A percentile compares a stretch with the other conserved stretches of the same genome.
These are phyloP conservation scores for Lacerta bilineata DNA, from an alignment of 2,797 vertebrate species.

Conservation along the genomic window DNA sequence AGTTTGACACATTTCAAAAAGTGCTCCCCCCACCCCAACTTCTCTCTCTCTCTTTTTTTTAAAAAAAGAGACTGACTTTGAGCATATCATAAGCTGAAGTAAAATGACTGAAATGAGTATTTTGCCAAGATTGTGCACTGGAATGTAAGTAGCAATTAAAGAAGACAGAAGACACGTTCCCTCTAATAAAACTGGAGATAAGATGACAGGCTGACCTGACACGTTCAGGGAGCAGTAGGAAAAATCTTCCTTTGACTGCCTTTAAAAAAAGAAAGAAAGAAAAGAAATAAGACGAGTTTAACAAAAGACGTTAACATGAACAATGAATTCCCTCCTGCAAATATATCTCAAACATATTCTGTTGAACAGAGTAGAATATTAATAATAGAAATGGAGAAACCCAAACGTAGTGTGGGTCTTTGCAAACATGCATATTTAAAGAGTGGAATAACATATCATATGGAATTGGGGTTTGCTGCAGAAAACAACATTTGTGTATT, in stretches of 20 bases:
- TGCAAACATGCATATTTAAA: constrained; percentile 4
- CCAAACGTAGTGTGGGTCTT: accelerated
- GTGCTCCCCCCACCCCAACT: constrained; percentile 18
- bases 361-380: neutral
- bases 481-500: neutral
- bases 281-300: neutral
- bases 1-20: constrained; percentile 37
- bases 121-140: constrained; percentile 49
- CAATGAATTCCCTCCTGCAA: constrained; percentile 27
- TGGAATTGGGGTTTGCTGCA: neutral
- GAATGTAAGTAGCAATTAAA: constrained; percentile 66
- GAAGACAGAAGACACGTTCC: constrained; percentile 33
- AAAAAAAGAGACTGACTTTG: constrained; percentile 17
- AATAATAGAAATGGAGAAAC: constrained; percentile 26
- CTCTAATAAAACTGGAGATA: constrained; percentile 47
- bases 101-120: constrained; percentile 61
- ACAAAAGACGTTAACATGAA: neutral
- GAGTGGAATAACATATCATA: neutral
- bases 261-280: neutral
- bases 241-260: constrained; percentile 8
- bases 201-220: constrained; percentile 22
- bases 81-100: constrained; percentile 6
- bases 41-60: neutral
- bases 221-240: constrained; percentile 15
- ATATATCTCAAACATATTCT: neutral